Evolutionary conservation across 2,888 invertebrate genomes (phyloP).

Genomic region (Eugnorisma glareosa): DNA sequence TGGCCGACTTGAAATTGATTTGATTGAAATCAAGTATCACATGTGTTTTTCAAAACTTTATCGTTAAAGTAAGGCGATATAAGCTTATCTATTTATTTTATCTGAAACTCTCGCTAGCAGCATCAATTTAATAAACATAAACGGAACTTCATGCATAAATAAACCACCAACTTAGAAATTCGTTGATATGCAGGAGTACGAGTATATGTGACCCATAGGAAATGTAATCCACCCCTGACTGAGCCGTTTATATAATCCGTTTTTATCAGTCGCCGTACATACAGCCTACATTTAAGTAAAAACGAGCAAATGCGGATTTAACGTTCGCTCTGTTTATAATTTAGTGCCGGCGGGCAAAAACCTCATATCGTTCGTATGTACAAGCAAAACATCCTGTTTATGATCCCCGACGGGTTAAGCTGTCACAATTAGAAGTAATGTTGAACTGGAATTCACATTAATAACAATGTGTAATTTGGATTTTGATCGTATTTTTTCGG

Average conservation of each 20-base stretch:
- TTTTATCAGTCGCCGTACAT: slow-evolving; percentile 49
- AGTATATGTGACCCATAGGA: slow-evolving; percentile 16
- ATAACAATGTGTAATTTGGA: background rate
- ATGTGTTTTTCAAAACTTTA: background rate
- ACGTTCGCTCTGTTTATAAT: slow-evolving; percentile 45
- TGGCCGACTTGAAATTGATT: background rate
- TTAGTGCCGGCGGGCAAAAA: slow-evolving; percentile 41
- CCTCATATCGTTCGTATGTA: slow-evolving; percentile 24
- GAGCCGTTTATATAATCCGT: slow-evolving; percentile 28
- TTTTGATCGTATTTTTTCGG: background rate
- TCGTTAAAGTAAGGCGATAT: background rate
- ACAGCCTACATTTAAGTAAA: slow-evolving; percentile 42
- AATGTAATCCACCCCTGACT: slow-evolving; percentile 26
- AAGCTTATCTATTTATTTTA: background rate
- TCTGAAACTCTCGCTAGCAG: background rate
- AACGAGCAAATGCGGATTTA: slow-evolving; percentile 51
- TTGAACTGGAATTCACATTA: slow-evolving; percentile 16
- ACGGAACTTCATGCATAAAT: background rate
- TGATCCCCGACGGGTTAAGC: slow-evolving; percentile 8
- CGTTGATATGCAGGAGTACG: background rate
- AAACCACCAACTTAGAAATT: background rate
- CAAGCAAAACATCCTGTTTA: slow-evolving; percentile 40
- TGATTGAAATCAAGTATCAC: background rate
- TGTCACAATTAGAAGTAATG: slow-evolving; percentile 23
- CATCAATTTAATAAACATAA: background rate